Percentiles rank a stretch among this genome's conserved stretches.
phyloP scores from a whole-genome alignment of 2,797 vertebrate genomes.

The Buphagus erythrorhynchus region DNA sequence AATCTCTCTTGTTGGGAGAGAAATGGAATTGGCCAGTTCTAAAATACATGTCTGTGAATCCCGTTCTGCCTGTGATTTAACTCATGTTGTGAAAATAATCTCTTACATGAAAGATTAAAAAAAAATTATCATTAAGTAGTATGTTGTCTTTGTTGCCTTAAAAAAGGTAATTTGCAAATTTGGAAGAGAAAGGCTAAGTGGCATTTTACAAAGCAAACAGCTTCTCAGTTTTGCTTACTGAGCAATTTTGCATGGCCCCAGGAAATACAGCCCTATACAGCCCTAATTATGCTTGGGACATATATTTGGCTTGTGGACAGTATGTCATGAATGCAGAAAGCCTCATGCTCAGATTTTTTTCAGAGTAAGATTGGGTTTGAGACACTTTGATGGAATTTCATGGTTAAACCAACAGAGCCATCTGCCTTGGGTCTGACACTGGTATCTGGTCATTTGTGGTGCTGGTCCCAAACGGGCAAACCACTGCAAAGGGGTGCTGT shows the following conservation, averaged over 20 bases:
- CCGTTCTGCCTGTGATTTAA: background rate
- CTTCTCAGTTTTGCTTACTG: background rate
- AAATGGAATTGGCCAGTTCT: background rate
- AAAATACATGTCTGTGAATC: background rate
- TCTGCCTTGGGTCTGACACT: background rate
- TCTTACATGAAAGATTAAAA: background rate
- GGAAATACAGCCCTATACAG: background rate
- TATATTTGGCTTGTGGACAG: background rate
- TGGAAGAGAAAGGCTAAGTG: background rate
- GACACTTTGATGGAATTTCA: background rate
- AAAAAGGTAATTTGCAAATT: background rate
- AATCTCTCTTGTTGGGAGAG: background rate
- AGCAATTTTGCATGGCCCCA: background rate
- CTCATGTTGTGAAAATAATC: background rate
- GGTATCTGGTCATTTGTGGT: background rate
- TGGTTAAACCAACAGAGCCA: background rate
- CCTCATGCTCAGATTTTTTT: background rate
- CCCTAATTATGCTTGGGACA: background rate
- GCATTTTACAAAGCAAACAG: background rate
- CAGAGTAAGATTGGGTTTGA: background rate
- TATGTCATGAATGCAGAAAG: background rate
- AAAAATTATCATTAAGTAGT: background rate
- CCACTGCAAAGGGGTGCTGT: background rate
- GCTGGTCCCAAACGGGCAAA: background rate
- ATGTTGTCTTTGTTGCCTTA: background rate